Percentiles rank a stretch among this genome's conserved stretches.
These are phyloP conservation scores for Halcyon chelicuti DNA, from an alignment of 2,797 vertebrate species.

Conservation along the genomic window DNA sequence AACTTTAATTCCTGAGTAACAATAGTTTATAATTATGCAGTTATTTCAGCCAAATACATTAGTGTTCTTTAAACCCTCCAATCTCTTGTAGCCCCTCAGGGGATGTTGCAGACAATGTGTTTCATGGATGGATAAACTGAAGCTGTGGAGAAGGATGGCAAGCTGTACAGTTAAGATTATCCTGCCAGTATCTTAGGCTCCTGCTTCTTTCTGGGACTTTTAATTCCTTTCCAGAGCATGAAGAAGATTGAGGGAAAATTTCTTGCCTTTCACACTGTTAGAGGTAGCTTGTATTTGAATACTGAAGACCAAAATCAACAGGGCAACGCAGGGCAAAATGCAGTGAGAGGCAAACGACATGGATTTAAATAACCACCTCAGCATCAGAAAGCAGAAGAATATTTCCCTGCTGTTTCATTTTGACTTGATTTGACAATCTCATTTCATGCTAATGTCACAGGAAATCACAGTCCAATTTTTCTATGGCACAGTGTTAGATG, in stretches of 20 bases:
- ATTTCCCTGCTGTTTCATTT: not conserved
- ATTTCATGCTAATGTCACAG: not conserved
- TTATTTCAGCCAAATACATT: not conserved
- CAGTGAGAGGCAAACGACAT: not conserved
- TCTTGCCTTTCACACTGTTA: not conserved
- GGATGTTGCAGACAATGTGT: not conserved
- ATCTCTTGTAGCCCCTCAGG: not conserved
- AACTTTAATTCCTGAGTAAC: not conserved
- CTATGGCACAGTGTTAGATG: not conserved
- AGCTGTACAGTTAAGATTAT: not conserved
- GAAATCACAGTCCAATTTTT: slow-evolving; percentile 4
- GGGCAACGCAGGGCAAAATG: not conserved
- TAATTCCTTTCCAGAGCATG: not conserved
- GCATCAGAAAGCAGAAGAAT: not conserved
- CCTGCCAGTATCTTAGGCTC: not conserved
- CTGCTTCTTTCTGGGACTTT: not conserved
- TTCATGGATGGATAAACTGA: not conserved
- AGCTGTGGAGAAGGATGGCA: not conserved
- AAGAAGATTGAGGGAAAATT: not conserved
- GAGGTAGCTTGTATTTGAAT: not conserved
- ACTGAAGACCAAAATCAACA: not conserved
- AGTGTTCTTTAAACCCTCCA: not conserved
- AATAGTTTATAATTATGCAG: not conserved
- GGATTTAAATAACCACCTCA: not conserved
- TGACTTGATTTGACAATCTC: slow-evolving; percentile 25